Evolutionary conservation across 2,888 invertebrate genomes (phyloP).

Genomic region (Lithophane leautieri): DNA sequence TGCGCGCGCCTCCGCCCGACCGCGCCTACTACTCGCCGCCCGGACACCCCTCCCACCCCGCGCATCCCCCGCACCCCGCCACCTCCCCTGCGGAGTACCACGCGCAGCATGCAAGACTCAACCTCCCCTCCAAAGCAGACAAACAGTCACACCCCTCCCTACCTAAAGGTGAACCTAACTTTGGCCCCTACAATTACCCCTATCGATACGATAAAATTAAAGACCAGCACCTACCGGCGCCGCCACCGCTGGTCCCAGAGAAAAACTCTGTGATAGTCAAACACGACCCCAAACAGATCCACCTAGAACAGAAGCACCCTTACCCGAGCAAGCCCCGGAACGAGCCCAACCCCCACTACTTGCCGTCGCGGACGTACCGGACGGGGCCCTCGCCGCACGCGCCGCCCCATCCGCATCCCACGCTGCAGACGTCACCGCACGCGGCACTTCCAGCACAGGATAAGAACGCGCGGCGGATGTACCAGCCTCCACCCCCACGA

Average conservation of each 20-base stretch:
- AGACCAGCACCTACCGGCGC: slow-evolving; percentile 91
- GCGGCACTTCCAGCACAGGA: slow-evolving; percentile 78
- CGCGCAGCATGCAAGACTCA: slow-evolving; percentile 78
- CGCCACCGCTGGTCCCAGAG: slow-evolving; percentile 93
- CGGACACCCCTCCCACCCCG: slow-evolving; percentile 68
- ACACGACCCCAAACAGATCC: slow-evolving; percentile 93
- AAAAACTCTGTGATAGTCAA: slow-evolving; percentile 95
- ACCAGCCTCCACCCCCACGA: slow-evolving; percentile 81
- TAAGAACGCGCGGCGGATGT: slow-evolving; percentile 71
- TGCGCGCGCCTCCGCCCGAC: slow-evolving; percentile 73
- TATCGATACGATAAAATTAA: slow-evolving; percentile 92
- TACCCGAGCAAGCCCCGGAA: slow-evolving; percentile 91
- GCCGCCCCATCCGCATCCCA: slow-evolving; percentile 88
- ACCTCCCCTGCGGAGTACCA: slow-evolving; percentile 77
- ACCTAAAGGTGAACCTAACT: slow-evolving; percentile 93
- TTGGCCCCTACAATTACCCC: slow-evolving; percentile 92
- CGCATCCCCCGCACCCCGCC: slow-evolving; percentile 72
- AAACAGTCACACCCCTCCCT: slow-evolving; percentile 81
- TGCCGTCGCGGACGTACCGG: slow-evolving; percentile 87
- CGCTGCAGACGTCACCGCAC: slow-evolving; percentile 85
- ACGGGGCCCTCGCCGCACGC: slow-evolving; percentile 89
- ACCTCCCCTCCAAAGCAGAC: slow-evolving; percentile 81
- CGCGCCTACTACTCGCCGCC: slow-evolving; percentile 72
- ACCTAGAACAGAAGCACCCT: slow-evolving; percentile 90
- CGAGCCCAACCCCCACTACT: slow-evolving; percentile 90